Base-by-base conservation (phyloP, 1,140 invertebrate species). In the Drosophila arizonae region DNA sequence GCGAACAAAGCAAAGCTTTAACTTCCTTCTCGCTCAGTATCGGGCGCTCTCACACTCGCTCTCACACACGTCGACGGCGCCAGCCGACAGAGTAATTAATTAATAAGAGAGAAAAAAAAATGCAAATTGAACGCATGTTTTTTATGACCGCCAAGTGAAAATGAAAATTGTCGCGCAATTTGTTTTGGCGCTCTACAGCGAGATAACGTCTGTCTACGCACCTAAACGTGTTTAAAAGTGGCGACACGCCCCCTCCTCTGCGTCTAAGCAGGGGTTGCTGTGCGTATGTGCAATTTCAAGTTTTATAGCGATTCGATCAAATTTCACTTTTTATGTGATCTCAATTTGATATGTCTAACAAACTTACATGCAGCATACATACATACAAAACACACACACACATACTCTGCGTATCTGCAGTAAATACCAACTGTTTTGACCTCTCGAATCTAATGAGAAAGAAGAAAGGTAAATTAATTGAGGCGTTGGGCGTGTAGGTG, bases 301-400 rank as follows among this genome's bases (percentile, higher is more conserved):
- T 81, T 79, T 76, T 45, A 39, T 64, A 54, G 56, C 68, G 68
- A 56, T 69, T 79, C 46, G 52, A 69, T 78, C 68, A 62, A 79
- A 81, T 81, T 81, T 81, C 78, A 81, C 78, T 81, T 81, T 79
- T 68, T 54, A 69, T 62, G 30, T 46, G 64, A 64, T 66, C 48
- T 26, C 45, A 54, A 76, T 75, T 67, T 64, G 61, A 81, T 76
- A 56, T 67, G 57, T 52, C 43, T 46, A 46, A 15, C 43, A 46
- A 15, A 26, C 21, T 24, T 11, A 13, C 71, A 74, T 67, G 30
- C 15, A 30, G 28, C 28, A 30, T 30, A 30, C 6, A 30, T 30
- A 33, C 9, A 33, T 6, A 33, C 30, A 33, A 6, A 33, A 17
- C 15, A 45, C 60, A 67, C 64, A 41, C 33, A 54, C 3, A 36